Evolutionary conservation across 1,140 invertebrate genomes (phyloP).

Genomic region (Pemphigus obesinymphae): DNA sequence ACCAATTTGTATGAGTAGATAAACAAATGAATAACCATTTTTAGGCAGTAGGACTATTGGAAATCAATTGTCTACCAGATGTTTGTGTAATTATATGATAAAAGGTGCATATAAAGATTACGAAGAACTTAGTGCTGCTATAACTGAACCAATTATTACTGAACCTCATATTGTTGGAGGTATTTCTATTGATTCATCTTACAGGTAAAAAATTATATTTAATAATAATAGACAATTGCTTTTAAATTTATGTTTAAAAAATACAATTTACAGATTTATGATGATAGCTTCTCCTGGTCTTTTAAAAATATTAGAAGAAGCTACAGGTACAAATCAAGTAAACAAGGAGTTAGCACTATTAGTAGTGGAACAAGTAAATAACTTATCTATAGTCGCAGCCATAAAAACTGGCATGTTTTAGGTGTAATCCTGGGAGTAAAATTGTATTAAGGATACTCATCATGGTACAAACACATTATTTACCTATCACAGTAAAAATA

Average conservation of each 20-base stretch:
- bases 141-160: slow-evolving; percentile 73
- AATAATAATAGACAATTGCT: too few relatives aligned
- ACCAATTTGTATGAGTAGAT: too few relatives aligned
- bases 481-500: too few relatives aligned
- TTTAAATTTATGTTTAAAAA: neutral
- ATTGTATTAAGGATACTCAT: too few relatives aligned
- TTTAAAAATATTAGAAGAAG: slow-evolving; percentile 77
- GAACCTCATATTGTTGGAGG: slow-evolving; percentile 77
- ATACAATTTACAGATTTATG: slow-evolving; percentile 58
- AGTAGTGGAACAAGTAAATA: slow-evolving; percentile 65
- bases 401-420: too few relatives aligned
- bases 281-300: slow-evolving; percentile 80
- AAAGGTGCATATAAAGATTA: slow-evolving; percentile 83
- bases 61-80: slow-evolving; percentile 70
- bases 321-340: slow-evolving; percentile 69
- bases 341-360: slow-evolving; percentile 76
- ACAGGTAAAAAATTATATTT: slow-evolving; percentile 53
- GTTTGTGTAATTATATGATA: slow-evolving; percentile 83
- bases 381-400: too few relatives aligned
- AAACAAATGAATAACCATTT: slow-evolving; percentile 37
- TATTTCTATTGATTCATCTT: slow-evolving; percentile 71
- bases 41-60: slow-evolving; percentile 59
- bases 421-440: too few relatives aligned
- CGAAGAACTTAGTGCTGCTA: slow-evolving; percentile 63
- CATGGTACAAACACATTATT: too few relatives aligned